Evolutionary conservation across 2,113 vertebrate genomes (phyloP), one percentile per base, ranked within the genome.

Genomic region (Tamias sibiricus): DNA sequence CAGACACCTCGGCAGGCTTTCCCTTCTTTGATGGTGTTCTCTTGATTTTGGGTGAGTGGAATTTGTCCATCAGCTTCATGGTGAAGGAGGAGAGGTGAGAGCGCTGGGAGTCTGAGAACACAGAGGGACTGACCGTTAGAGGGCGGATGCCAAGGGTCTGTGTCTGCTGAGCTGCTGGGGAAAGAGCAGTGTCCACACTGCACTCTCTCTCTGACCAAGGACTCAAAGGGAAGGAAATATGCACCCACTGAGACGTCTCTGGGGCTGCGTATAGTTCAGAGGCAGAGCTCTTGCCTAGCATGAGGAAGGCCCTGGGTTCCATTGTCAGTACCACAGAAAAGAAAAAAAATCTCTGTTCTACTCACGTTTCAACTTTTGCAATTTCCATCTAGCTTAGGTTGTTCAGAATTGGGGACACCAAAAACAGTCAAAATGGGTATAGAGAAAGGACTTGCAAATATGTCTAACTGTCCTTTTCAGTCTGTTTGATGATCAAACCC

Each of bases 41-140:
- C 98, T 99, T 99, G 98, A 99, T 99, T 98, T 99, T 99, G 95
- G 99, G 99, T 6, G 99, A 99, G 97, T 99, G 99, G 98, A 99
- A 99, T 98, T 99, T 99, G 98, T 99, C 99, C 98, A 99, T 99
- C 97, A 99, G 98, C 98, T 99, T 99, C 99, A 99, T 99, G 89
- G 99, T 99, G 99, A 99, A 99, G 14, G 99, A 99, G 96, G 99
- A 99, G 96, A 99, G 99, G 97, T 99, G 99, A 96, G 99, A 99
- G 95, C 99, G 99, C 98, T 99, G 99, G 12, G 99, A 99, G 98
- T 99, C 99, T 99, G 96, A 80, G 98, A 96, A 90, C 79, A 98
- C 75, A 98, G 96, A 97, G 8, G 87, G 37, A 0, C 87, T 28
- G 47, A 69, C 32, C 35, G 69, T 95, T 87, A 96, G 97, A 54